Evolutionary conservation across 2,113 vertebrate genomes (phyloP).

Genomic region (Barnardius zonarius): DNA sequence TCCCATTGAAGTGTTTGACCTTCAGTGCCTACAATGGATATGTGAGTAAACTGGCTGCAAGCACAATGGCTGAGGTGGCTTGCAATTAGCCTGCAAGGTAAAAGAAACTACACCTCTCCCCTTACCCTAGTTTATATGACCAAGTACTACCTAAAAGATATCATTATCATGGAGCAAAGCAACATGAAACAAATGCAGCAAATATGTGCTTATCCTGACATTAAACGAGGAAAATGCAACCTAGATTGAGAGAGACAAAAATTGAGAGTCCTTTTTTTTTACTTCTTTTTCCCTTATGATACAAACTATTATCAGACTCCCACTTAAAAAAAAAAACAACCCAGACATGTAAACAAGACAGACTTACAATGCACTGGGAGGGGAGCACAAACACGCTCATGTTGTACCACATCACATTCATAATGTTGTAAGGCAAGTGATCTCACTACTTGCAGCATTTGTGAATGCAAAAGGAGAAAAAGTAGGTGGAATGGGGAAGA

Average conservation of each 20-base stretch:
- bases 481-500: neutral
- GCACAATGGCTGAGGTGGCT: neutral
- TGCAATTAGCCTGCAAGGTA: neutral
- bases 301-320: neutral
- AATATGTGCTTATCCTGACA: neutral
- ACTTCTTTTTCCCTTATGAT: neutral
- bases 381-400: accelerated
- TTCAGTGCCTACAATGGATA: neutral
- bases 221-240: neutral
- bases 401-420: neutral
- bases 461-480: neutral
- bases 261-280: neutral
- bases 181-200: neutral
- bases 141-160: neutral
- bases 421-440: neutral
- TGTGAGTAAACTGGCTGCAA: neutral
- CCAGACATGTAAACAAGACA: neutral
- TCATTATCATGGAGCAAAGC: neutral
- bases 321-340: neutral
- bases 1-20: neutral
- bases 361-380: neutral
- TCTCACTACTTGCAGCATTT: neutral
- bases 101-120: neutral
- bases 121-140: neutral
- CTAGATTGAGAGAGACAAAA: neutral